Percentiles rank a stretch among this genome's conserved stretches.
phyloP scores from a whole-genome alignment of 1,140 invertebrate species.

The Nasonia vitripennis region DNA sequence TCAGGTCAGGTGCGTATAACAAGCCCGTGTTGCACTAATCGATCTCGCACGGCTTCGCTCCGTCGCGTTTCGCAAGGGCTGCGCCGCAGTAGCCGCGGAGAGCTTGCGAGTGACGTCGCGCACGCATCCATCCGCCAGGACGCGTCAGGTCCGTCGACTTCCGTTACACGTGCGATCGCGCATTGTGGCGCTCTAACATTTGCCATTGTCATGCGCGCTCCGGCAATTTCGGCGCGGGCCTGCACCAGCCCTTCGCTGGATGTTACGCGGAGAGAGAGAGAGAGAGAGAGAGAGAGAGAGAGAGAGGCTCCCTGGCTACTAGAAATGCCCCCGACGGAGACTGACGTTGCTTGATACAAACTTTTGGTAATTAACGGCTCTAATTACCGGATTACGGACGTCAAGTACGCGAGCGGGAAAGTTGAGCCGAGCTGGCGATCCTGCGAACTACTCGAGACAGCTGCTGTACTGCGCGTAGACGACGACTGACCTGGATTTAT shows the following conservation, averaged over 20 bases:
- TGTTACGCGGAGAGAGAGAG: neutral
- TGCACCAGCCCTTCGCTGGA: neutral
- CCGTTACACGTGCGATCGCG: conserved; percentile 38
- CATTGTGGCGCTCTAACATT: conserved; percentile 33
- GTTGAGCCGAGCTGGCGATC: conserved; percentile 29
- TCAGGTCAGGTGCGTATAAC: no score
- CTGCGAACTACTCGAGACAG: neutral
- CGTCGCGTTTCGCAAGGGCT: no score
- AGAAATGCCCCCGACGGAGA: neutral
- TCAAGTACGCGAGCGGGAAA: conserved; percentile 51
- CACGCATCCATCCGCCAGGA: conserved; percentile 8
- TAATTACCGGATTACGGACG: conserved; percentile 52
- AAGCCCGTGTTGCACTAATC: neutral
- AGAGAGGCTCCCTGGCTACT: no score
- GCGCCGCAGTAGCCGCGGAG: no score
- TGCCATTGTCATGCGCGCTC: conserved; percentile 30
- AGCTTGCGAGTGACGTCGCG: conserved; percentile 15
- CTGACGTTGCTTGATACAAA: conserved; percentile 51
- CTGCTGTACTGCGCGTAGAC: no score
- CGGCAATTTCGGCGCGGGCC: neutral
- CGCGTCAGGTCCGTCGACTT: conserved; percentile 35
- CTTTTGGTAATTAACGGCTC: conserved; percentile 52
- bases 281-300: no score
- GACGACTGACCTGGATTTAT: no score
- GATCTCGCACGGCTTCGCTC: neutral